These are phyloP conservation scores for Autographa gamma DNA, from an alignment of 2,888 invertebrate genomes.

Conservation along the genomic window DNA sequence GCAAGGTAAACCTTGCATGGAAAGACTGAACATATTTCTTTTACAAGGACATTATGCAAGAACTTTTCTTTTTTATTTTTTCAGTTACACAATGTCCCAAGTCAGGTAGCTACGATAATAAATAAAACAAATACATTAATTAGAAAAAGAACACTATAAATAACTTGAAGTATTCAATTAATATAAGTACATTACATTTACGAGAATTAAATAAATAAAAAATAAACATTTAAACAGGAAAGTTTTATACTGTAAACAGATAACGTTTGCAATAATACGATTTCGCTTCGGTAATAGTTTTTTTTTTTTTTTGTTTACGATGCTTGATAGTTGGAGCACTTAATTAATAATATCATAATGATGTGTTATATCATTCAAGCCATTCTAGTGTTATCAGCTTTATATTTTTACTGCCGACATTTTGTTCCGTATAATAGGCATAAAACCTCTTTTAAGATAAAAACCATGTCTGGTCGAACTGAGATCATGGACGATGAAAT, in stretches of 20 bases:
- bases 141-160: too few relatives aligned
- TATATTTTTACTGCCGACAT: slow-evolving; percentile 1
- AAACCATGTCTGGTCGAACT: background rate
- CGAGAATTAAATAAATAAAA: too few relatives aligned
- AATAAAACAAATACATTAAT: too few relatives aligned
- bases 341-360: background rate
- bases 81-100: too few relatives aligned
- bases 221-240: background rate
- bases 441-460: background rate
- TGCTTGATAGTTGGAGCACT: background rate
- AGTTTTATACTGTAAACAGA: background rate
- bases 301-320: background rate
- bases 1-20: too few relatives aligned
- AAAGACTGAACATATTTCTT: too few relatives aligned
- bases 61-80: too few relatives aligned
- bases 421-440: background rate
- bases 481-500: background rate
- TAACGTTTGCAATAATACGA: background rate
- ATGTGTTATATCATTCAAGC: background rate
- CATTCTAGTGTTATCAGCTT: background rate
- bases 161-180: too few relatives aligned
- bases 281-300: background rate
- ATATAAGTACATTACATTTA: too few relatives aligned
- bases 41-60: too few relatives aligned
- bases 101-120: too few relatives aligned